These are phyloP conservation scores for Ispidina picta DNA, from an alignment of 2,797 vertebrate species.

Conservation along the genomic window DNA sequence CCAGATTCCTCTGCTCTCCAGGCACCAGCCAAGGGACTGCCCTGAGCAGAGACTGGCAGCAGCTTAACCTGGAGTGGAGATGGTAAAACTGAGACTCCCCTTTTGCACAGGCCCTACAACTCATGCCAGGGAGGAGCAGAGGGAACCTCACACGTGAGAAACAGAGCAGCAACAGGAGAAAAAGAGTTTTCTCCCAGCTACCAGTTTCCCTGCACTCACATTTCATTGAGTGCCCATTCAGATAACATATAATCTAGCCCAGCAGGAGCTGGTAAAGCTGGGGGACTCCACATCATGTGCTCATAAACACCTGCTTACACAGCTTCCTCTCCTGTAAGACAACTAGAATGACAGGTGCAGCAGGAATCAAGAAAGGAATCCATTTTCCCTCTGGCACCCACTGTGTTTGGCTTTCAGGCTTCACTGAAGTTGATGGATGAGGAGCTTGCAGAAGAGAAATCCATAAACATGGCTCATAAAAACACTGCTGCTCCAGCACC, in stretches of 20 bases:
- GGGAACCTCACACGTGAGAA: background rate
- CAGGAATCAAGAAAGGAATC: background rate
- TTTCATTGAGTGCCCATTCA: background rate
- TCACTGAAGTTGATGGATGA: background rate
- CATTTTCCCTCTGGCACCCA: background rate
- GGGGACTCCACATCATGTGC: background rate
- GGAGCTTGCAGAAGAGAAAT: background rate
- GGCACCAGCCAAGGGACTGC: background rate
- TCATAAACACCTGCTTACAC: background rate
- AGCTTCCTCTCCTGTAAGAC: background rate
- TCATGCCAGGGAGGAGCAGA: background rate
- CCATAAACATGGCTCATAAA: rapidly evolving
- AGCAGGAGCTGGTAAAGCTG: background rate
- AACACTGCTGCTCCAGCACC: background rate
- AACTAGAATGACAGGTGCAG: background rate
- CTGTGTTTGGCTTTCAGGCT: background rate
- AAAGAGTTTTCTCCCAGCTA: background rate
- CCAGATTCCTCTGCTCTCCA: background rate
- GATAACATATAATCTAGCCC: background rate
- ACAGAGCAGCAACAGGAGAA: background rate
- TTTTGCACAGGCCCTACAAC: background rate
- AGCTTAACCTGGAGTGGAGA: background rate
- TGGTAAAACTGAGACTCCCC: background rate
- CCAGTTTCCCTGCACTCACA: background rate
- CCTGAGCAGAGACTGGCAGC: background rate